phyloP scores from a whole-genome alignment of 2,113 vertebrate genomes.

The Pristiophorus japonicus region DNA sequence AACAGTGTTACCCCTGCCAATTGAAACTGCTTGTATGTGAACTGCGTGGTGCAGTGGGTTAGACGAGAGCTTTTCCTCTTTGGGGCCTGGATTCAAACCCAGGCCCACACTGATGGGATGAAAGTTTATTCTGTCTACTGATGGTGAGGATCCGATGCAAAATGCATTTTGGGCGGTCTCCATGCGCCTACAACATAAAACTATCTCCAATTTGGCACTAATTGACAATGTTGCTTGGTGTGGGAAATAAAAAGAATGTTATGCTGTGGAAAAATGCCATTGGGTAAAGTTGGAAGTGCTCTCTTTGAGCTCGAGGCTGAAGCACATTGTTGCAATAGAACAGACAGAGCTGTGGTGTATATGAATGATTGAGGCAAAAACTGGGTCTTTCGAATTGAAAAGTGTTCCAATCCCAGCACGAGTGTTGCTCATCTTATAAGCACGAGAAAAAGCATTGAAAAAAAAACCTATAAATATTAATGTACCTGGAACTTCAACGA shows the following conservation, averaged over 20 bases:
- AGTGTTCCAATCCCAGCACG: not conserved
- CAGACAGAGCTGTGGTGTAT: not conserved
- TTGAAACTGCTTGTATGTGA: not conserved
- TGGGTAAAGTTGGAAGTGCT: not conserved
- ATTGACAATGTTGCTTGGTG: not conserved
- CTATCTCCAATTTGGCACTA: not conserved
- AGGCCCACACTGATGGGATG: not conserved
- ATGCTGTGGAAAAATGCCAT: not conserved
- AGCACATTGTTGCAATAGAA: not conserved
- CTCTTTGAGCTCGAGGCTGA: not conserved
- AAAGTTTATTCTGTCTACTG: not conserved
- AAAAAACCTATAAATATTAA: not conserved
- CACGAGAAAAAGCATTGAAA: not conserved
- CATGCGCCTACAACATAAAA: not conserved
- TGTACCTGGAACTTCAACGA: not conserved
- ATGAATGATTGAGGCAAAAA: not conserved
- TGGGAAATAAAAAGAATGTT: not conserved
- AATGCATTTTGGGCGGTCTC: not conserved
- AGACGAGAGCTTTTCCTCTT: not conserved
- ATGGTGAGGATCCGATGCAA: not conserved
- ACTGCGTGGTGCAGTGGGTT: not conserved
- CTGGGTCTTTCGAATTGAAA: not conserved
- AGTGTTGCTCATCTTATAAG: not conserved
- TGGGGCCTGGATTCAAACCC: not conserved
- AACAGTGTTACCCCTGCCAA: not conserved